A percentile compares a stretch with the other conserved stretches of the same genome.
phyloP scores from a whole-genome alignment of 2,797 vertebrate genomes.

The Lophotriccus pileatus region DNA sequence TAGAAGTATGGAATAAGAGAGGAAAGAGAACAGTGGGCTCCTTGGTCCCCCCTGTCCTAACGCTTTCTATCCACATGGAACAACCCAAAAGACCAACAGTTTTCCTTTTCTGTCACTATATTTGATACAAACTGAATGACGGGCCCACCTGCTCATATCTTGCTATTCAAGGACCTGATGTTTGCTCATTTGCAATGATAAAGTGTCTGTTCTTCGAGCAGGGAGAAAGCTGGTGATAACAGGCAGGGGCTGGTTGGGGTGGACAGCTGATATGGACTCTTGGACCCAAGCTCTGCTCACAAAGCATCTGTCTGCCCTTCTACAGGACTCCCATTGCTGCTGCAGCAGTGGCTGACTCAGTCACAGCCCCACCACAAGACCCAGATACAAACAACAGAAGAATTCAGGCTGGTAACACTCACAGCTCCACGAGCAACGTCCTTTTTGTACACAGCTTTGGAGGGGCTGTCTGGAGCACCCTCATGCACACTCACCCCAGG shows the following conservation, averaged over 20 bases:
- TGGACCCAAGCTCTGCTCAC: background rate
- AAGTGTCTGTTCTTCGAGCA: background rate
- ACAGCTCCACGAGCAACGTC: background rate
- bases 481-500: background rate
- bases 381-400: background rate
- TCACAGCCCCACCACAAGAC: background rate
- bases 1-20: background rate
- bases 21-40: background rate
- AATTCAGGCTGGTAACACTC: background rate
- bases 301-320: background rate
- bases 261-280: background rate
- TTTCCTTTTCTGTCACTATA: background rate
- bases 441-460: background rate
- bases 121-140: background rate
- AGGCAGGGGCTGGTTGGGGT: background rate
- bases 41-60: background rate
- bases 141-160: background rate
- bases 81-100: background rate
- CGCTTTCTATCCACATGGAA: background rate
- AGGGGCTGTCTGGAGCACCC: conserved; percentile 18
- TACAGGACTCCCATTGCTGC: background rate
- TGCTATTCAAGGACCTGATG: background rate
- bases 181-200: background rate
- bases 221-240: background rate
- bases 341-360: background rate